phyloP scores from a whole-genome alignment of 2,113 vertebrate species.

The Xenopus laevis region DNA sequence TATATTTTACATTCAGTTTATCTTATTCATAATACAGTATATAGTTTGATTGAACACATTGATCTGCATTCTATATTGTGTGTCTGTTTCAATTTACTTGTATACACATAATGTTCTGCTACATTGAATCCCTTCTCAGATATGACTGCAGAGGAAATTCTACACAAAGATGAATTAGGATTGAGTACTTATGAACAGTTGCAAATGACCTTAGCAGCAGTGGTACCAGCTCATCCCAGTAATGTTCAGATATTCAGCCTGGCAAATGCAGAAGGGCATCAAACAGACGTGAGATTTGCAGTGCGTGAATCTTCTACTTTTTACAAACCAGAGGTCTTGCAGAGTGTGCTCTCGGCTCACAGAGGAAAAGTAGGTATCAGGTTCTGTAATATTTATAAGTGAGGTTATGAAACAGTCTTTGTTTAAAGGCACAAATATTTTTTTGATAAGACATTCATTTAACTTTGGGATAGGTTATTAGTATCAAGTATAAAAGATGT shows the following conservation, averaged over 20 bases:
- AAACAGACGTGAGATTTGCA: slow-evolving; percentile 70
- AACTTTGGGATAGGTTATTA: too few species aligned
- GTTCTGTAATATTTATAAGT: too few species aligned
- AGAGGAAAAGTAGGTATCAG: neutral
- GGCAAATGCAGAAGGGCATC: slow-evolving; percentile 60
- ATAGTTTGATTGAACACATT: too few species aligned
- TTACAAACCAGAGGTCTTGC: slow-evolving; percentile 72
- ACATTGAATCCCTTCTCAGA: slow-evolving; percentile 51
- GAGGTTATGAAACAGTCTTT: too few species aligned
- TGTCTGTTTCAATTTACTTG: too few species aligned
- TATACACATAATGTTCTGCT: too few species aligned
- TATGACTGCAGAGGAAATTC: slow-evolving; percentile 74
- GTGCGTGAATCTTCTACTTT: slow-evolving; percentile 54
- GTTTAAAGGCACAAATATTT: too few species aligned
- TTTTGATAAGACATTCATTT: too few species aligned
- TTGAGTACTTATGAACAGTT: slow-evolving; percentile 65
- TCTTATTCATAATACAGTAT: too few species aligned
- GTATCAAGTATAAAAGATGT: too few species aligned
- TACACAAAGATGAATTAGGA: slow-evolving; percentile 61
- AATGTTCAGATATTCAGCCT: slow-evolving; percentile 71
- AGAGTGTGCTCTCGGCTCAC: slow-evolving; percentile 66
- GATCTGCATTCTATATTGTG: too few species aligned
- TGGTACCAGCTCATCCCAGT: slow-evolving; percentile 60
- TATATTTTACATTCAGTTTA: too few species aligned
- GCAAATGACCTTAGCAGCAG: slow-evolving; percentile 70